Evolutionary conservation across 2,797 vertebrate species (phyloP).

Genomic region (Sciaenops ocellatus): DNA sequence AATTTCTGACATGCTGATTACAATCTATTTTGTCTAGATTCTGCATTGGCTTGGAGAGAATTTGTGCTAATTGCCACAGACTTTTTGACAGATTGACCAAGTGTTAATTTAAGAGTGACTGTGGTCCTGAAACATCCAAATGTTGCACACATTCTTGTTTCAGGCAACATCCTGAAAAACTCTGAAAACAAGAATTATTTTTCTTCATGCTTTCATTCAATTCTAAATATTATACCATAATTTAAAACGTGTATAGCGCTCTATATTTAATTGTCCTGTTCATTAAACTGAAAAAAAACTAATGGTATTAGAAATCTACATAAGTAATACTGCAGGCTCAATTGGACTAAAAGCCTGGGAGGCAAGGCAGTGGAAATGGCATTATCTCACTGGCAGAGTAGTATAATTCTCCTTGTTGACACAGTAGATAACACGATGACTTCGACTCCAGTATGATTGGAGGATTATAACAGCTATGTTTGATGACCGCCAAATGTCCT

Average conservation of each 20-base stretch:
- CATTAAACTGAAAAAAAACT: constrained; percentile 34
- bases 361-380: constrained; percentile 63
- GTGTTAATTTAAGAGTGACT: background rate
- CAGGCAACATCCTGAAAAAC: background rate
- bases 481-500: constrained; percentile 68
- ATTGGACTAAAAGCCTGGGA: constrained; percentile 60
- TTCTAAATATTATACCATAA: constrained; percentile 39
- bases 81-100: background rate
- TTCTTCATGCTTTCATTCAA: background rate
- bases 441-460: constrained; percentile 37
- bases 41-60: background rate
- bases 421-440: constrained; percentile 61
- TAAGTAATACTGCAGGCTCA: constrained; percentile 53
- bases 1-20: constrained; percentile 15
- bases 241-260: constrained; percentile 23
- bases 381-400: constrained; percentile 46
- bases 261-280: constrained; percentile 38
- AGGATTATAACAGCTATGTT: constrained; percentile 59
- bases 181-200: background rate
- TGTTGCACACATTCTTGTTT: background rate
- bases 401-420: constrained; percentile 61
- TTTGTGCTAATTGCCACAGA: background rate
- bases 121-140: background rate
- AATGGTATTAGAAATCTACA: constrained; percentile 49
- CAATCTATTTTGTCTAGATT: background rate